Conservation (phyloP, 1,140 invertebrate genomes). For the Hycleus cichorii region DNA sequence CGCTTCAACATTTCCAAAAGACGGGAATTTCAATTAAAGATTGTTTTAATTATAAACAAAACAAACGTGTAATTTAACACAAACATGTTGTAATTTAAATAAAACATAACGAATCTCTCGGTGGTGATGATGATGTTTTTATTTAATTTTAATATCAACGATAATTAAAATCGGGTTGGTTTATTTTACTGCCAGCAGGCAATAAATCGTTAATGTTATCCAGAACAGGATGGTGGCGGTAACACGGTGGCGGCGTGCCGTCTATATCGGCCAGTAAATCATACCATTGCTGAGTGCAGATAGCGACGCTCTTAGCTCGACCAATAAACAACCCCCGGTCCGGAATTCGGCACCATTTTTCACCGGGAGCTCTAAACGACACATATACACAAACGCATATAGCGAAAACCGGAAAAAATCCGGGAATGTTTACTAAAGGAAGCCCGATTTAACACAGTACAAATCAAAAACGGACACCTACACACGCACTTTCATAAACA, state of each 20-base stretch:
- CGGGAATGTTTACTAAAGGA: conserved; percentile 22
- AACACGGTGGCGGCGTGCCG: conserved; percentile 15
- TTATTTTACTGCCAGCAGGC: conserved; percentile 18
- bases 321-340: conserved; percentile 27
- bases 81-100: no score
- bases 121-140: conserved; percentile 14
- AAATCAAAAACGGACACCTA: conserved; percentile 10
- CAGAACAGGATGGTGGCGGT: conserved; percentile 5
- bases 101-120: no score
- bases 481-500: neutral
- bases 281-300: conserved; percentile 30
- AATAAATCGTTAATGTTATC: conserved; percentile 25
- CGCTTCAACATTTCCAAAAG: no score
- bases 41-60: no score
- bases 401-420: conserved; percentile 6
- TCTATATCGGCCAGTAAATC: conserved; percentile 29
- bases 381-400: neutral
- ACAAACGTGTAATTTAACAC: no score
- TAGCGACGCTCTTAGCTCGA: conserved; percentile 27
- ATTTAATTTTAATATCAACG: conserved; percentile 27
- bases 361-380: conserved; percentile 16
- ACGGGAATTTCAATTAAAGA: no score
- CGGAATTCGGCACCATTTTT: conserved; percentile 29
- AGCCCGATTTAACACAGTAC: conserved; percentile 4
- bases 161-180: conserved; percentile 29